These are phyloP conservation scores for Leptoteleia sp. DNA, from an alignment of 1,140 invertebrate genomes.

Conservation along the genomic window DNA sequence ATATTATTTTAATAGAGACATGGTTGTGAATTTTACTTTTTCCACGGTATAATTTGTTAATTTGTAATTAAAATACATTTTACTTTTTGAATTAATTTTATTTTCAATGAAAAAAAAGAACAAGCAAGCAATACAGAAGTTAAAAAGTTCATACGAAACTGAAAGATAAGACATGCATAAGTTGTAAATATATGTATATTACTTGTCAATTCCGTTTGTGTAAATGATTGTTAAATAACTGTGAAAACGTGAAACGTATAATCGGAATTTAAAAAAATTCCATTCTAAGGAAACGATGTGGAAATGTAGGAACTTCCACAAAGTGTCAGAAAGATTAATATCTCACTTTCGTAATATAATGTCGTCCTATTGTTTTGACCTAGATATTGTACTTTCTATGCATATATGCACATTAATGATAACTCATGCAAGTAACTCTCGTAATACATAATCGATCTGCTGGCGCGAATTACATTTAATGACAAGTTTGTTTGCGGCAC, in stretches of 20 bases:
- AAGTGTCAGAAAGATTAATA: constrained; percentile 50
- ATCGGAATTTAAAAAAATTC: constrained; percentile 27
- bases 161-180: too few species aligned
- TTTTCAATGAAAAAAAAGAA: too few species aligned
- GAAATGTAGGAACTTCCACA: constrained; percentile 35
- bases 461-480: constrained; percentile 43
- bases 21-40: too few species aligned
- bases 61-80: too few species aligned
- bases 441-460: constrained; percentile 40
- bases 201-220: constrained; percentile 8
- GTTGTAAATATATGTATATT: too few species aligned
- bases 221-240: constrained; percentile 18
- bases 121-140: too few species aligned
- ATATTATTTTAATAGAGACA: too few species aligned
- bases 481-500: constrained; percentile 30
- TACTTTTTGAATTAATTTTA: too few species aligned
- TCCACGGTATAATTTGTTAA: too few species aligned
- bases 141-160: too few species aligned
- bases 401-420: constrained; percentile 25
- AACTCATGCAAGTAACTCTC: constrained; percentile 42
- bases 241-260: constrained; percentile 6
- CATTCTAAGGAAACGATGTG: constrained; percentile 35
- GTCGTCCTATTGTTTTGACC: constrained; percentile 53
- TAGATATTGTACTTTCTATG: constrained; percentile 23
- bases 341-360: constrained; percentile 48